phyloP scores from a whole-genome alignment of 2,888 invertebrate species.

The Balanococcus diminutus region DNA sequence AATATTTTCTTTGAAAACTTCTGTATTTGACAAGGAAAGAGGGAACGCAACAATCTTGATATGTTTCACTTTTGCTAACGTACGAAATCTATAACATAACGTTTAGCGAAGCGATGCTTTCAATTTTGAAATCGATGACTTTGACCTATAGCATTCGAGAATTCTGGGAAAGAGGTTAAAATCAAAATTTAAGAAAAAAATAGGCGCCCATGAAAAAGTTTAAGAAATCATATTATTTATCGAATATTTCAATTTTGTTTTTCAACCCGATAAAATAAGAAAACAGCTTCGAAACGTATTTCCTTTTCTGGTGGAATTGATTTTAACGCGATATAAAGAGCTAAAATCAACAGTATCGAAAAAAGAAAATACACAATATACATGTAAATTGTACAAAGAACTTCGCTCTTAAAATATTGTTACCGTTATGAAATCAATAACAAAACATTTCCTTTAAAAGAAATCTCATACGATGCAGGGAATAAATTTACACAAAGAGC shows the following conservation, averaged over 20 bases:
- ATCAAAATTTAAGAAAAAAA: background rate
- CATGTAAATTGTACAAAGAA: conserved; percentile 5
- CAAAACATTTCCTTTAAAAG: background rate
- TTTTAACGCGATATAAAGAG: background rate
- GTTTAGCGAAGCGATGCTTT: background rate
- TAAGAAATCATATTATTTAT: background rate
- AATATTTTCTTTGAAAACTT: conserved; percentile 1
- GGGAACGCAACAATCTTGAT: background rate
- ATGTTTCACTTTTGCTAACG: background rate
- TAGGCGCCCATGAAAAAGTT: background rate
- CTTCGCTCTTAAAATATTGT: background rate
- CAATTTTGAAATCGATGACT: background rate
- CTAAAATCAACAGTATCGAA: background rate
- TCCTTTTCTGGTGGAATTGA: background rate
- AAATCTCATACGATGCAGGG: background rate
- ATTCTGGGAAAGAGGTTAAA: background rate
- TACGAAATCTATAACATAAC: background rate
- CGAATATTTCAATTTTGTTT: conserved; percentile 5
- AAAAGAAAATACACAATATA: conserved; percentile 3
- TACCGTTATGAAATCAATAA: background rate
- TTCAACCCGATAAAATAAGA: background rate
- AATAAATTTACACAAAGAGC: background rate
- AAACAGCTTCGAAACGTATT: background rate
- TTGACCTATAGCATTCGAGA: background rate
- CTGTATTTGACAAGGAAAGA: conserved; percentile 9